Evolutionary conservation across 2,888 invertebrate species (phyloP).

Genomic region (Phengaris alcon): DNA sequence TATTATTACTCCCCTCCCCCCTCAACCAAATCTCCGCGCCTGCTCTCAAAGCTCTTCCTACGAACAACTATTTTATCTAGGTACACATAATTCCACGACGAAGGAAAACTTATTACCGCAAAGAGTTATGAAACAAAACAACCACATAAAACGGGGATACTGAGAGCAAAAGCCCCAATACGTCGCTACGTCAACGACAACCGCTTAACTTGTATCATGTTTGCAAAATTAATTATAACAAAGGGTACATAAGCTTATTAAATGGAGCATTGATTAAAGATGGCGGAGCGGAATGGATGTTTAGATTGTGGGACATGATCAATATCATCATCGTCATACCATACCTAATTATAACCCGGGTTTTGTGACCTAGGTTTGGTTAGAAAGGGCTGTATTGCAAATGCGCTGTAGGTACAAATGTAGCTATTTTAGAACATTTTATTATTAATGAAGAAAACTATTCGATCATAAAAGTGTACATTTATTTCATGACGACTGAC

Average conservation of each 20-base stretch:
- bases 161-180: conserved; percentile 8
- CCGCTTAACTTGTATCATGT: background rate
- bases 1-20: too few relatives aligned
- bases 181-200: conserved; percentile 2
- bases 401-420: too few relatives aligned
- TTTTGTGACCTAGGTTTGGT: too few relatives aligned
- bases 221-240: conserved; percentile 23
- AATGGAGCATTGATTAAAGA: conserved; percentile 6
- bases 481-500: too few relatives aligned
- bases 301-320: conserved; percentile 2
- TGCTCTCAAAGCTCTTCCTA: background rate
- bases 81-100: background rate
- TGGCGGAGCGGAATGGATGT: background rate
- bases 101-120: conserved; percentile 12
- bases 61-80: background rate
- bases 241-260: conserved; percentile 26
- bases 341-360: too few relatives aligned
- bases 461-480: too few relatives aligned
- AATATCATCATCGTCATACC: background rate
- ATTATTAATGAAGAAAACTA: too few relatives aligned
- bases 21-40: too few relatives aligned
- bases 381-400: too few relatives aligned
- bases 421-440: too few relatives aligned
- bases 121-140: conserved; percentile 12
- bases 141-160: conserved; percentile 22